Evolutionary conservation across 2,888 invertebrate species (phyloP).

Genomic region (Plagodis dolabraria): DNA sequence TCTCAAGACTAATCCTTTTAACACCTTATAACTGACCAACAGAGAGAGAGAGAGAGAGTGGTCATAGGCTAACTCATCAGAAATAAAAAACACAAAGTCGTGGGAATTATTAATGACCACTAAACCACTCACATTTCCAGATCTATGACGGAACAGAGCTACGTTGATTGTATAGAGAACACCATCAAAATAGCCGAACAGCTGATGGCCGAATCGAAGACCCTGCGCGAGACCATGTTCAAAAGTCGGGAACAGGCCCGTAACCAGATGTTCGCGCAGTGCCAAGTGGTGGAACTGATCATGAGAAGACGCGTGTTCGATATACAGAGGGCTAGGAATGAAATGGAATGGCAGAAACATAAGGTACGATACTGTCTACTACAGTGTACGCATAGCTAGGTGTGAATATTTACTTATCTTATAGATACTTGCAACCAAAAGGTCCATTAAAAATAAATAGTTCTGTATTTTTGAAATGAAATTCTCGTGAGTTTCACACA

Average conservation of each 20-base stretch:
- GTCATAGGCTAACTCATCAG: neutral
- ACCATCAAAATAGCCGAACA: constrained; percentile 92
- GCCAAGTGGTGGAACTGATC: constrained; percentile 92
- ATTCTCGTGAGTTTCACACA: no score
- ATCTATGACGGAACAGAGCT: constrained; percentile 91
- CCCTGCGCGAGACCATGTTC: constrained; percentile 91
- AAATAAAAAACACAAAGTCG: neutral
- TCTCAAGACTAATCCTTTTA: no score
- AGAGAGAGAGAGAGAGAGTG: no score
- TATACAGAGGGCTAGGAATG: constrained; percentile 92
- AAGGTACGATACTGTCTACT: constrained; percentile 64
- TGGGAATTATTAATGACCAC: no score
- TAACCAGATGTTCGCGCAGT: constrained; percentile 92
- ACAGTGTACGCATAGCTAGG: no score
- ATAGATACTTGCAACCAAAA: no score
- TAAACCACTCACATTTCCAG: constrained; percentile 49
- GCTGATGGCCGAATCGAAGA: constrained; percentile 91
- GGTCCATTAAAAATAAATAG: no score
- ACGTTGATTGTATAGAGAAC: constrained; percentile 92
- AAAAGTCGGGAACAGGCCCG: constrained; percentile 90
- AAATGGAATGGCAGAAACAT: constrained; percentile 94
- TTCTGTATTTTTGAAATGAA: no score
- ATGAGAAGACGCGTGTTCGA: constrained; percentile 95
- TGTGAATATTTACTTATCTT: no score
- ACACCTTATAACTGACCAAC: no score